phyloP scores from a whole-genome alignment of 2,113 vertebrate genomes.

The Dasyurus viverrinus region DNA sequence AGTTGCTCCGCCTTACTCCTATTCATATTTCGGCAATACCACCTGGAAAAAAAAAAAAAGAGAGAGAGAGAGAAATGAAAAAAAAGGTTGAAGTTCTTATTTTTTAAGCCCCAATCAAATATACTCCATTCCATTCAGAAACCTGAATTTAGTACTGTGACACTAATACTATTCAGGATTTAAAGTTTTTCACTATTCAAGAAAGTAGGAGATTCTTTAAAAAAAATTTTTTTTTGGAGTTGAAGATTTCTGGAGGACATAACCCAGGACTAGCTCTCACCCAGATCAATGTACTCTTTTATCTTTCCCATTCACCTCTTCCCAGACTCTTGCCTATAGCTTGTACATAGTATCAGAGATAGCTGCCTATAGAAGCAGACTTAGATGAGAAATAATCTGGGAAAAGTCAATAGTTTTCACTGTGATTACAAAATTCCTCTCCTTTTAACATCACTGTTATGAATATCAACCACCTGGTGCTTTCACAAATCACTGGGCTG shows the following conservation, averaged over 20 bases:
- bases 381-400: not conserved
- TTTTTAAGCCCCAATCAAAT: conserved; percentile 1
- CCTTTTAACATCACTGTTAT: not conserved
- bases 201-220: not conserved
- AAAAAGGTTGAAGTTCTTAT: not conserved
- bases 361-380: not conserved
- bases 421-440: fast-evolving
- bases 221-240: not conserved
- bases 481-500: not conserved
- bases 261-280: not conserved
- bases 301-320: not conserved
- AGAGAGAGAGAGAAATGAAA: conserved; percentile 3
- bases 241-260: not conserved
- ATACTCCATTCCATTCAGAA: not conserved
- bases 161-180: conserved; percentile 31
- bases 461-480: not conserved
- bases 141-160: not conserved
- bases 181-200: not conserved
- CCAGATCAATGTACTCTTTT: not conserved
- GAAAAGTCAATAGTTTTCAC: too few species aligned
- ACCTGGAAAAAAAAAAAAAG: conserved; percentile 82
- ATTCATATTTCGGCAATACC: conserved; percentile 93
- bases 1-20: conserved; percentile 95
- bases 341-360: not conserved
- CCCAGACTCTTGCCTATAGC: not conserved